These are phyloP conservation scores for Callospermophilus lateralis DNA, from an alignment of 2,113 vertebrate genomes.

Conservation along the genomic window DNA sequence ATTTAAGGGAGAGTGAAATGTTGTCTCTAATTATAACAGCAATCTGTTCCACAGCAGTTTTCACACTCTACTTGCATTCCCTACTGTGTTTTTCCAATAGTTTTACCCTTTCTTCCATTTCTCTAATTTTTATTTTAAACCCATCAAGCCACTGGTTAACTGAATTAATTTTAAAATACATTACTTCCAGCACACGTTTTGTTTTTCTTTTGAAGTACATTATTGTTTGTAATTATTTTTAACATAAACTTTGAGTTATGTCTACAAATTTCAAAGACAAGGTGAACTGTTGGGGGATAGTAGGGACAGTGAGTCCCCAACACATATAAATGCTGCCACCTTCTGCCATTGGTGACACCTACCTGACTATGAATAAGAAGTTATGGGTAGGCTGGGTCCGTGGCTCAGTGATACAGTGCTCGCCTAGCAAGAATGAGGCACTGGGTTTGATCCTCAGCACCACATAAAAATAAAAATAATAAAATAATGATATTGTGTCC, in stretches of 20 bases:
- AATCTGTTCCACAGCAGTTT: constrained; percentile 56
- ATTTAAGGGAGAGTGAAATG: constrained; percentile 75
- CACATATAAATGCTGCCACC: no score
- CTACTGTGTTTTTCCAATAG: constrained; percentile 61
- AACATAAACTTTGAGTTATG: neutral
- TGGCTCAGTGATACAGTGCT: no score
- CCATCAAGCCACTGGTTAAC: constrained; percentile 52
- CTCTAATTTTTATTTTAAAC: constrained; percentile 70
- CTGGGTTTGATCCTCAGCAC: no score
- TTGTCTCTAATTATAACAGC: constrained; percentile 68
- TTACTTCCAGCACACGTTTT: constrained; percentile 9
- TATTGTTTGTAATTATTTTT: neutral
- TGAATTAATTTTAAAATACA: constrained; percentile 38
- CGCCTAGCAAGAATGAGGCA: no score
- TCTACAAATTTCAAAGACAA: neutral
- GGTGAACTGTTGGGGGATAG: neutral
- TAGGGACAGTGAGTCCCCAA: neutral
- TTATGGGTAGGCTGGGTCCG: no score
- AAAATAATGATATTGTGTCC: no score
- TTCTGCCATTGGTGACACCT: neutral
- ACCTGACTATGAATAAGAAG: neutral
- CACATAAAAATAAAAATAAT: no score
- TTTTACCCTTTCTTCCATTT: constrained; percentile 64
- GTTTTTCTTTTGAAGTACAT: neutral
- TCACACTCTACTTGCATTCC: constrained; percentile 62